Evolutionary conservation across 1,140 invertebrate species (phyloP), one percentile per base, ranked within the genome.

Genomic region (Chlorops oryzae): DNA sequence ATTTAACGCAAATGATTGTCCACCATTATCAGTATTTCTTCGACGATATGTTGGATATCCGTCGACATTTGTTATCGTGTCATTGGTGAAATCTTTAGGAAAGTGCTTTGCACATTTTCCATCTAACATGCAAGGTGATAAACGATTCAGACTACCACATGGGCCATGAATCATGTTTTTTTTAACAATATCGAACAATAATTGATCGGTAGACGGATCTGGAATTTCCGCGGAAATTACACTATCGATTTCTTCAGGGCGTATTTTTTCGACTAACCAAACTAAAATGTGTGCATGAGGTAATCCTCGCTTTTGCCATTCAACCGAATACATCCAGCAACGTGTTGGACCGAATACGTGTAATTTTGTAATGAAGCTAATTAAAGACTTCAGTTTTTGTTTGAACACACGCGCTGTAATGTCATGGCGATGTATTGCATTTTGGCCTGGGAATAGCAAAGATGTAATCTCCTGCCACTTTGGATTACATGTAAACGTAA

Each of bases 221-320:
- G 80, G 77, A 52, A 82, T 74, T 72, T 80, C 77, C 5, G 76
- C 78, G 38, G 50, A 76, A 52, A 80, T 75, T 15, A 76, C 55
- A 34, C 64, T 48, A 64, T 79, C 77, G 47, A 77, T 74, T 51
- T 73, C 45, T 38, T 72, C 59, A 17, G 73, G 42, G 3, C 34
- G 21, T 12, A 45, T 45, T 32, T 27, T 44, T 21, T 45, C 25
- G 15, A 40, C 21, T 15, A 41, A 24, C 28, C 39, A 49, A 39
- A 52, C 35, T 12, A 52, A 38, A n/a, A 52, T 51, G 22, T 51
- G 49, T 6, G 42, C 49, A 51, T 51, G 43, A 3, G 50, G 50
- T 15, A 51, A 21, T 17, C 47, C 47, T 63, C 73, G 78, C n/a
- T n/a, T n/a, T n/a, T n/a, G n/a, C n/a, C n/a, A n/a, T 61, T 80